Base-by-base conservation (phyloP, 2,888 invertebrate genomes). In the Cacoxenus indagator region DNA sequence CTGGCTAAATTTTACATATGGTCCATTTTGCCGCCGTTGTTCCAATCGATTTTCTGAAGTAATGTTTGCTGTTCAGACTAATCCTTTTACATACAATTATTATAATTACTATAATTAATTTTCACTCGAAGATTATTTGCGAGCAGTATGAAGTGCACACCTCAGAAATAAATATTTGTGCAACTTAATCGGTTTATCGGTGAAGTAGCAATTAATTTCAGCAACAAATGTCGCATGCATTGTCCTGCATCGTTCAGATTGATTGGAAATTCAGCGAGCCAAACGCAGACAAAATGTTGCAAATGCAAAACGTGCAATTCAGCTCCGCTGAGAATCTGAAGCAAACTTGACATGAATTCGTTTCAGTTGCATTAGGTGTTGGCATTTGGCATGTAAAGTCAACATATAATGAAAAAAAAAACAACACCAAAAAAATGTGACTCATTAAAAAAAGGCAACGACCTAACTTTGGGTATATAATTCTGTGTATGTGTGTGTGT, bases 161-260 rank as follows among this genome's bases (percentile, higher is more conserved):
- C 77, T 71, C 65, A 73, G 78, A 82, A 81, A 80, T 80, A 80
- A 80, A 80, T 80, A 80, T 80, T 82, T 82, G 82, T 81, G 78
- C 72, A 80, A 81, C 78, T 80, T 80, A 80, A 80, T 80, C 80
- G 80, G 82, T 78, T 80, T 80, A 80, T 80, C 81, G 78, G 55
- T 72, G 81, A 78, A 77, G 81, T 78, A 77, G 82, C 82, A 82
- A 82, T 80, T 79, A 80, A 80, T 80, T 82, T n/a, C 14, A 22
- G 51, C 19, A 37, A 37, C 14, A 8, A 37, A 37, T 14, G 14
- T 37, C 9, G 37, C 37, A 4, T 8, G 4, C 1, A 37, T 37
- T 37, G 4, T 14, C 14, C 2, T 37, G 37, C 37, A n/a, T n/a
- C n/a, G n/a, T n/a, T 37, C 37, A 37, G 8, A 4, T 37, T 2